phyloP scores from a whole-genome alignment of 2,888 invertebrate genomes.

The Caradrina clavipalpis region DNA sequence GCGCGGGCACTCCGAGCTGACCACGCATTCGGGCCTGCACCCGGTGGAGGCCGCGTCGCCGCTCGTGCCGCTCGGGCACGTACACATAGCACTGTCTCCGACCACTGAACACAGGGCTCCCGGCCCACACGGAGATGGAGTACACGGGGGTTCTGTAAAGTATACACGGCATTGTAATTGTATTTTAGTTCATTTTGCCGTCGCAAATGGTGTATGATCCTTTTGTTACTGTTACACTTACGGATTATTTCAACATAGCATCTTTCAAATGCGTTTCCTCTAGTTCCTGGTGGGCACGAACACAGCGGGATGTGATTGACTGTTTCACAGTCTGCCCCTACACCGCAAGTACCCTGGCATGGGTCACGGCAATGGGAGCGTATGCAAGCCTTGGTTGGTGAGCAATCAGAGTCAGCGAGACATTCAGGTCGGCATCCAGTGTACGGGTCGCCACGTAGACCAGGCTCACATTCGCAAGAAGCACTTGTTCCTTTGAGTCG shows the following conservation, averaged over 20 bases:
- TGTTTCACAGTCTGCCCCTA: slow-evolving; percentile 95
- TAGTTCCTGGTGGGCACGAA: slow-evolving; percentile 94
- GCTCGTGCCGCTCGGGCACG: slow-evolving; percentile 94
- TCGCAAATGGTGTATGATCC: background rate
- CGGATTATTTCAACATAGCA: slow-evolving; percentile 88
- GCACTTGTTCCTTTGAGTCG: slow-evolving; percentile 93
- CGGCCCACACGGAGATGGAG: slow-evolving; percentile 94
- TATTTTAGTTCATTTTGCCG: background rate
- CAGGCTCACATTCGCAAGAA: slow-evolving; percentile 93
- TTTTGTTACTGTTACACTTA: slow-evolving; percentile 63
- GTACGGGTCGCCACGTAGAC: slow-evolving; percentile 94
- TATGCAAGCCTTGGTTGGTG: slow-evolving; percentile 95
- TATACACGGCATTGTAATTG: slow-evolving; percentile 13
- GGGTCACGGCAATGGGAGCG: slow-evolving; percentile 96
- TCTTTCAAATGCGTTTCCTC: slow-evolving; percentile 92
- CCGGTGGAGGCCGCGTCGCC: slow-evolving; percentile 94
- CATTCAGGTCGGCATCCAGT: slow-evolving; percentile 96
- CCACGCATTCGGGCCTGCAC: slow-evolving; percentile 96
- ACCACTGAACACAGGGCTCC: slow-evolving; percentile 93
- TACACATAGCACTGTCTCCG: slow-evolving; percentile 92
- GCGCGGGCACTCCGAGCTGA: slow-evolving; percentile 95
- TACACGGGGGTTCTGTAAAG: slow-evolving; percentile 91
- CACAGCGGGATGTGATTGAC: slow-evolving; percentile 93
- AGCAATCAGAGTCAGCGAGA: slow-evolving; percentile 96
- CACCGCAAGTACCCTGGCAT: slow-evolving; percentile 95